Evolutionary conservation across 2,888 invertebrate genomes (phyloP).

Genomic region (Epinotia ramella): DNA sequence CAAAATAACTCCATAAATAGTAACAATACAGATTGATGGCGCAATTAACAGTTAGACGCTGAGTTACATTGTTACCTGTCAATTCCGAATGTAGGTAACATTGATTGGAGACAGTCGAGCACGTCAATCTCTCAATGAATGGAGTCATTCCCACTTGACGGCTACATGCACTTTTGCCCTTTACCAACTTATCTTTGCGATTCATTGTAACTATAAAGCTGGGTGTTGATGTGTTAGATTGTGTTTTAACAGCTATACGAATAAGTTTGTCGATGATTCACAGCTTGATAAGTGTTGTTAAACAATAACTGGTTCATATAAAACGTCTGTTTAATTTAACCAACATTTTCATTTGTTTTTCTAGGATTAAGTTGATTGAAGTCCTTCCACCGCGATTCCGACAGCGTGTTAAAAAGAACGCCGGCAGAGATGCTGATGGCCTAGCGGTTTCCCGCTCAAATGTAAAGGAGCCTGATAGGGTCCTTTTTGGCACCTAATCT

Average conservation of each 20-base stretch:
- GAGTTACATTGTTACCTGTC: constrained; percentile 6
- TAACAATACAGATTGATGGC: constrained; percentile 2
- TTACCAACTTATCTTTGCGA: constrained; percentile 8
- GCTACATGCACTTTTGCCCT: constrained; percentile 36
- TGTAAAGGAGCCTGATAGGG: too few species aligned
- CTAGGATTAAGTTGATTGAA: too few species aligned
- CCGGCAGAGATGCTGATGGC: too few species aligned
- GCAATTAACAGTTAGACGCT: constrained; percentile 1
- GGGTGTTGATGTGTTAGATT: not conserved
- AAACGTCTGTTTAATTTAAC: too few species aligned
- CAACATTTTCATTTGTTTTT: too few species aligned
- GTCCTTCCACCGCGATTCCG: too few species aligned
- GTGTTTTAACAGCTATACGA: not conserved
- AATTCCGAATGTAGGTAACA: constrained; percentile 16
- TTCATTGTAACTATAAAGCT: not conserved
- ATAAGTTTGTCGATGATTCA: constrained; percentile 5
- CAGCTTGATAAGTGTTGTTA: not conserved
- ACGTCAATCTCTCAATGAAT: constrained; percentile 31
- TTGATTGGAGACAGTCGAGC: constrained; percentile 1
- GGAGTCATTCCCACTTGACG: constrained; percentile 26
- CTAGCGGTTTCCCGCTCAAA: too few species aligned
- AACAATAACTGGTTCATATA: not conserved
- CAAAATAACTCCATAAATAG: not conserved
- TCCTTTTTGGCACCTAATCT: too few species aligned
- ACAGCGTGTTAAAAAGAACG: too few species aligned